Conservation (phyloP, 2,888 invertebrate genomes). For the Mythimna impura region DNA sequence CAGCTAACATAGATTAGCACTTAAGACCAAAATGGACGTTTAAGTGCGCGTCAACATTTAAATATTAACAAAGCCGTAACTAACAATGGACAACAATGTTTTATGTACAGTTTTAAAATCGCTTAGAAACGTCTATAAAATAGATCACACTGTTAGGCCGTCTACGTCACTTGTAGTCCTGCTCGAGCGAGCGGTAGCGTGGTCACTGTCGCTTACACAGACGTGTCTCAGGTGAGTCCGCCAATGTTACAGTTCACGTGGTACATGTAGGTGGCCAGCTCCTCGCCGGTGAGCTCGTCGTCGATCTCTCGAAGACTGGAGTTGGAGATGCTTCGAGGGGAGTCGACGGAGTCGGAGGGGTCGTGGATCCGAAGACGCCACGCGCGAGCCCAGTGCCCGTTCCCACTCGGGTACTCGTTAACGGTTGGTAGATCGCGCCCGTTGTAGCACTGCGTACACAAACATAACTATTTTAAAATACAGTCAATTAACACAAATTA, state of each 20-base stretch:
- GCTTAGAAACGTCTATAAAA: constrained; percentile 56
- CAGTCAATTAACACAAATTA: constrained; percentile 7
- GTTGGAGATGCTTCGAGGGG: constrained; percentile 92
- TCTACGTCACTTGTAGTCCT: constrained; percentile 60
- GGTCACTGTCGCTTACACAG: constrained; percentile 71
- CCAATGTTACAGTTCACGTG: constrained; percentile 90
- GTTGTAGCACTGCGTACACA: constrained; percentile 77
- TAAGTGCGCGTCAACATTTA: constrained; percentile 47
- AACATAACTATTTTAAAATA: constrained; percentile 39
- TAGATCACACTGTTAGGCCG: constrained; percentile 56
- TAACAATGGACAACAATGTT: constrained; percentile 60
- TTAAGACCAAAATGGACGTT: constrained; percentile 50
- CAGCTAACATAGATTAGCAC: constrained; percentile 57
- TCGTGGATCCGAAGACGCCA: constrained; percentile 77
- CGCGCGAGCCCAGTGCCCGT: constrained; percentile 80
- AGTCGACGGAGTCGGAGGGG: constrained; percentile 84
- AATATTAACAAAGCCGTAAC: constrained; percentile 59
- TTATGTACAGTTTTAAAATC: constrained; percentile 53
- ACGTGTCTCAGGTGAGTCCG: constrained; percentile 85
- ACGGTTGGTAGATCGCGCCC: constrained; percentile 81
- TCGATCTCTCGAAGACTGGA: constrained; percentile 94
- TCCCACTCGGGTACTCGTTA: constrained; percentile 82
- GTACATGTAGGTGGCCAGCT: constrained; percentile 93
- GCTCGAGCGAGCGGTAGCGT: constrained; percentile 44
- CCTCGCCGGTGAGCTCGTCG: constrained; percentile 92